Base-by-base conservation (phyloP, 1,140 invertebrate species). In the Drosophila nigrodunni region DNA sequence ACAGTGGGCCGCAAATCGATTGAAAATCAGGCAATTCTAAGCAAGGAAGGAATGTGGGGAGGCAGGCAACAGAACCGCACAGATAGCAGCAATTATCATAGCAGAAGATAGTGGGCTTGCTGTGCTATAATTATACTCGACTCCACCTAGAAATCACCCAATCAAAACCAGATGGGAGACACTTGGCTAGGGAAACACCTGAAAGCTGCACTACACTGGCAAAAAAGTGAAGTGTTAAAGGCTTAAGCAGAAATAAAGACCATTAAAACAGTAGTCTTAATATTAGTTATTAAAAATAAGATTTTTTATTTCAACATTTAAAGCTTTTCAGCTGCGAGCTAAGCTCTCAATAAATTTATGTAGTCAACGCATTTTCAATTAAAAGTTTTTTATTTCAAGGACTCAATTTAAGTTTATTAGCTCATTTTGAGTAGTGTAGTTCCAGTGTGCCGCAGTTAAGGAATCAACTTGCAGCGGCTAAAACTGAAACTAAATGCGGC, bases 401-500 rank as follows among this genome's bases (percentile, higher is more conserved):
- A 6, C 25, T 30, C 3, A 30, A 5, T 6, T 30, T 0, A 30
- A 30, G 3, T 30, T 30, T 30, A 30, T 30, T 4, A 30, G 3
- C 0, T 6, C 6, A 30, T 30, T 30, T 30, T 30, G 25, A 30
- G 25, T 6, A 30, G 25, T 30, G 25, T 30, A 30, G 25, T 25
- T 0, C 35, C 54, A 57, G 54, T 57, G 54, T 57, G 37, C 54
- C 35, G 9, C 54, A 41, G 13, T 7, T 34, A 4, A 15, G 52
- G 35, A 11, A 35, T 2, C n/a, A 37, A 13, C 41, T 13, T 44
- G 47, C 57, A 10, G 25, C 47, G 35, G 35, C 18, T 58, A 43
- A 46, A 59, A 78, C 62, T 70, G 61, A 69, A 87, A 81, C 82
- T 76, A 82, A 86, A 87, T 67, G 75, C 75, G 74, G 68, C 78